These are phyloP conservation scores for Stegostoma tigrinum DNA, from an alignment of 2,113 vertebrate genomes.

Conservation along the genomic window DNA sequence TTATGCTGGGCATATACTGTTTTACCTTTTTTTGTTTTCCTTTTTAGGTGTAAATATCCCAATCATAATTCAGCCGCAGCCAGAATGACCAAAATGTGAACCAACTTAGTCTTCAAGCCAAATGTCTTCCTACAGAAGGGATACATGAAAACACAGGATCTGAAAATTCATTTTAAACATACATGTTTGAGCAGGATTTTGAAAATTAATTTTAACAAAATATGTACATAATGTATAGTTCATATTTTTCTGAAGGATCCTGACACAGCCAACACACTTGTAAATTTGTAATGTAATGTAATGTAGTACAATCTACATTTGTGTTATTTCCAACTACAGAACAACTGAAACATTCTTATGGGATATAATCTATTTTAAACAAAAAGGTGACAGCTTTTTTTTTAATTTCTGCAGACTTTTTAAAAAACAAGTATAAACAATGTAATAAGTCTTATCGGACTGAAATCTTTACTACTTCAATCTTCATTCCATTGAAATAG, in stretches of 20 bases:
- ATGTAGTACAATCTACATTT: constrained; percentile 3
- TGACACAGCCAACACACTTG: constrained; percentile 14
- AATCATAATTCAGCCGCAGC: constrained; percentile 2
- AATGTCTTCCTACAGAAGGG: background rate
- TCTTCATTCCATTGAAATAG: constrained; percentile 21
- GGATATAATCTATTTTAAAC: constrained; percentile 30
- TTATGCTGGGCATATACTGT: background rate
- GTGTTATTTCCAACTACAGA: constrained; percentile 11
- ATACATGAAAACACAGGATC: background rate
- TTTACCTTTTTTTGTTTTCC: background rate
- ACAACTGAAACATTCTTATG: constrained; percentile 8
- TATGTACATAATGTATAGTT: background rate
- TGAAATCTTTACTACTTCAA: constrained; percentile 15
- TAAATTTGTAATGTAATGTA: constrained; percentile 29
- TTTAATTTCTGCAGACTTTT: background rate
- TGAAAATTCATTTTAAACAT: background rate
- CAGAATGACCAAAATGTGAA: background rate
- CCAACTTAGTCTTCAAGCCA: background rate
- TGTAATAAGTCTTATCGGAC: background rate
- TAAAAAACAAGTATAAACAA: background rate
- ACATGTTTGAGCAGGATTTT: constrained; percentile 15
- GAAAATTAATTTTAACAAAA: constrained; percentile 27
- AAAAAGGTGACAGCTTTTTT: background rate
- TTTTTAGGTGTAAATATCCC: background rate
- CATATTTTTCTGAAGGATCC: background rate